Conservation (phyloP, 2,888 invertebrate genomes). For the Reticulitermes lucifugus region DNA sequence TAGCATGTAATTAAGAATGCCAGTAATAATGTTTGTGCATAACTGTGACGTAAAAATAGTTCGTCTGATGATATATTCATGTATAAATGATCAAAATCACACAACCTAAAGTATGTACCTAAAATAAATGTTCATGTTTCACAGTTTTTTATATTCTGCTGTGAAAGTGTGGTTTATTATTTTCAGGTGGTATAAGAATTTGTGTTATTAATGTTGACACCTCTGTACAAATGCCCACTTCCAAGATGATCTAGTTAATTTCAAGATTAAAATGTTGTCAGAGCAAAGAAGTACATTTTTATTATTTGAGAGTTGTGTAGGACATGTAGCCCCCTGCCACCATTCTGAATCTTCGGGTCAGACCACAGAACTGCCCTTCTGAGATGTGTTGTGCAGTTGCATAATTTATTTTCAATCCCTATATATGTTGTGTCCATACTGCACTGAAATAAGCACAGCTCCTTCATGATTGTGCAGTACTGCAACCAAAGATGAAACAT, state of each 20-base stretch:
- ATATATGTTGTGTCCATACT: too few relatives aligned
- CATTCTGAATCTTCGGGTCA: too few relatives aligned
- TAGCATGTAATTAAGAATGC: neutral
- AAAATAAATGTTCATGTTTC: constrained; percentile 5
- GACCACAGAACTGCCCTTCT: too few relatives aligned
- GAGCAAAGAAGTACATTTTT: neutral
- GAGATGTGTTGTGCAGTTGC: too few relatives aligned
- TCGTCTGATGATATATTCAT: neutral
- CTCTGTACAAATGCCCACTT: constrained; percentile 32
- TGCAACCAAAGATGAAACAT: too few relatives aligned
- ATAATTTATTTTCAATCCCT: too few relatives aligned
- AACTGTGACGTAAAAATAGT: neutral
- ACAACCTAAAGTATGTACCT: neutral
- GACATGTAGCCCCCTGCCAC: too few relatives aligned
- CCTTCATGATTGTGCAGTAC: too few relatives aligned
- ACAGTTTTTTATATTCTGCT: constrained; percentile 35
- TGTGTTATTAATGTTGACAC: constrained; percentile 32
- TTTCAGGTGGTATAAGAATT: constrained; percentile 32
- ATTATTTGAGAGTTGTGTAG: neutral
- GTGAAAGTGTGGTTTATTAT: constrained; percentile 29
- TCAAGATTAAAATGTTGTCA: constrained; percentile 26
- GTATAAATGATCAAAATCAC: constrained; percentile 16
- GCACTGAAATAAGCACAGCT: too few relatives aligned
- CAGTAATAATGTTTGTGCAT: neutral
- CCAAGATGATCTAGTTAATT: constrained; percentile 1